Conservation (phyloP, 2,113 vertebrate species). For the Phocoena sinus region DNA sequence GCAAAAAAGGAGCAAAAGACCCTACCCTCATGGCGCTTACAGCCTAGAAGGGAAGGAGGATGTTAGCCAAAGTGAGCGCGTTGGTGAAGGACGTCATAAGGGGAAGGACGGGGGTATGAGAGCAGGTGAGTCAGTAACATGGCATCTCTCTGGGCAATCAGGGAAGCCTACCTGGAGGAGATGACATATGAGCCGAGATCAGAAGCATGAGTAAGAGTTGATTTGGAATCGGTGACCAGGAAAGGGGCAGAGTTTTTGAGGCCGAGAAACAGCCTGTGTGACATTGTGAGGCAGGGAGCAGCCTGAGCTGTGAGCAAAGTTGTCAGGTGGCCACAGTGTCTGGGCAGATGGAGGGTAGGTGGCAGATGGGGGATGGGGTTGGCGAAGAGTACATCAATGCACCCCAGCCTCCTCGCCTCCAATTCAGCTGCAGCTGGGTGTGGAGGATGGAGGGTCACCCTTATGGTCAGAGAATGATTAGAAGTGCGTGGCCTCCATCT, state of each 20-base stretch:
- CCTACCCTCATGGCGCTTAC: not conserved
- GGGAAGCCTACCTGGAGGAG: not conserved
- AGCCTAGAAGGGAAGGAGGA: not conserved
- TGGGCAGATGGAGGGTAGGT: not conserved
- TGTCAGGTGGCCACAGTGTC: not conserved
- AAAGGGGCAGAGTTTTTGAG: not conserved
- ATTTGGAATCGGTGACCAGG: not conserved
- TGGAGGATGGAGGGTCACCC: not conserved
- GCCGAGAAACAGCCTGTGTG: not conserved
- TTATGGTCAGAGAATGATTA: not conserved
- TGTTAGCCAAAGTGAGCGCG: rapidly evolving
- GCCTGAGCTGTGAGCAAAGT: not conserved
- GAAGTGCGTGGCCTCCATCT: not conserved
- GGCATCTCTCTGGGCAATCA: not conserved
- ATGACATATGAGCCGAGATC: not conserved
- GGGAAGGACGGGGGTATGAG: not conserved
- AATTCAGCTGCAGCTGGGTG: not conserved
- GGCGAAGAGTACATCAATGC: rapidly evolving
- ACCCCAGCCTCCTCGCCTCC: not conserved
- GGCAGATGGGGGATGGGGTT: not conserved
- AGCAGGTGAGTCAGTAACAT: rapidly evolving
- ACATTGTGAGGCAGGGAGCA: not conserved
- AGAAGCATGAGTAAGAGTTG: not conserved
- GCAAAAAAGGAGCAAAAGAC: not conserved
- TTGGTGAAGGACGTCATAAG: rapidly evolving